Percentiles rank a stretch among this genome's conserved stretches.
phyloP scores from a whole-genome alignment of 2,797 vertebrate species.

The Astyanax mexicanus region DNA sequence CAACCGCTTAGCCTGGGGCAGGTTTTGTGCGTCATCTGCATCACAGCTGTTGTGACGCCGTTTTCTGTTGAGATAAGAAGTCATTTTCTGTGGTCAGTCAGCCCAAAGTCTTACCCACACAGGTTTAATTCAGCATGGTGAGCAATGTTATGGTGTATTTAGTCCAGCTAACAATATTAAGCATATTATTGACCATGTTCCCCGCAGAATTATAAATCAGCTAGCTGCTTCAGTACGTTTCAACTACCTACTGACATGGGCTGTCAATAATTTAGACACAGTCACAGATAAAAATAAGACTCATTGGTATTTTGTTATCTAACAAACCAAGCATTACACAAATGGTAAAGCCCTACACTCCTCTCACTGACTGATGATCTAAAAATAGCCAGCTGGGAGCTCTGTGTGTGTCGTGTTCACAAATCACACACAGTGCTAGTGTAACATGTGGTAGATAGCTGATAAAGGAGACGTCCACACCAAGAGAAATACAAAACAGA shows the following conservation, averaged over 20 bases:
- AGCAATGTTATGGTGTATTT: neutral
- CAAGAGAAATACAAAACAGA: neutral
- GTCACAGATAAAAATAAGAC: neutral
- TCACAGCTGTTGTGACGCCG: conserved; percentile 87
- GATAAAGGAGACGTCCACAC: neutral
- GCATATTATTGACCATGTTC: neutral
- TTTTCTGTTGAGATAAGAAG: conserved; percentile 77
- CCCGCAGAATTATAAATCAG: conserved; percentile 54
- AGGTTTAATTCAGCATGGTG: neutral
- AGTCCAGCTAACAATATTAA: neutral
- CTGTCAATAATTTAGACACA: neutral
- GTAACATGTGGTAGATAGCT: neutral
- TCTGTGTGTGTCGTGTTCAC: neutral
- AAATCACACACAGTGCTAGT: neutral
- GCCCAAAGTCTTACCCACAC: neutral
- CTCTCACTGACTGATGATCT: conserved; percentile 30
- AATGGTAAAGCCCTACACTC: conserved; percentile 4
- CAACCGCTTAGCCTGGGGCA: conserved; percentile 89
- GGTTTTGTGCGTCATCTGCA: conserved; percentile 83
- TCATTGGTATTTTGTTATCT: neutral
- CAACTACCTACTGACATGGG: conserved; percentile 11
- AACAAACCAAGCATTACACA: neutral
- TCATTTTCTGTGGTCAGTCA: conserved; percentile 1
- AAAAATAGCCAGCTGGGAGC: conserved; percentile 39
- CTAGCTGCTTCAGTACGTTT: conserved; percentile 11